phyloP scores from a whole-genome alignment of 2,797 vertebrate species.

The Hafferia zeledoni region DNA sequence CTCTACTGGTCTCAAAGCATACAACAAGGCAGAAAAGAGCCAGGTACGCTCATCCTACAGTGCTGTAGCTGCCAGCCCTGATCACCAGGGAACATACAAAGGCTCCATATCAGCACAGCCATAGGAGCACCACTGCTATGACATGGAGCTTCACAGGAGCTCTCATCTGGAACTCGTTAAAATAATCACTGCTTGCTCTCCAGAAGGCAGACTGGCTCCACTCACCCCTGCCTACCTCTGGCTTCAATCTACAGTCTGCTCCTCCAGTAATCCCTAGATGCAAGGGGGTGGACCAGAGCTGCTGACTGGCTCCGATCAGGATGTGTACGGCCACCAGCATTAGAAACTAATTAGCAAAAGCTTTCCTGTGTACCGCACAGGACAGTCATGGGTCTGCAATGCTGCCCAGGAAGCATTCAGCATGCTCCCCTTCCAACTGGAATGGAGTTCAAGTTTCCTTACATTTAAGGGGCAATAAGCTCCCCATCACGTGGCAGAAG shows the following conservation, averaged over 20 bases:
- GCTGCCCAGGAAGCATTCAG: background rate
- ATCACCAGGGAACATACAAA: background rate
- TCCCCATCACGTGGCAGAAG: background rate
- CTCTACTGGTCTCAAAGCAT: background rate
- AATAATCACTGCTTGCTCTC: constrained; percentile 15
- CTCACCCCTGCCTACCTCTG: constrained; percentile 50
- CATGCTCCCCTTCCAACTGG: background rate
- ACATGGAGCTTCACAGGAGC: background rate
- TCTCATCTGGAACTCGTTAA: constrained; percentile 58
- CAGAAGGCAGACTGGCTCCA: constrained; percentile 44
- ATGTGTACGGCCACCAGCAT: background rate
- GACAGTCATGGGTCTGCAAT: background rate
- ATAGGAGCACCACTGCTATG: background rate
- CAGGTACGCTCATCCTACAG: background rate
- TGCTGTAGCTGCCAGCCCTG: background rate
- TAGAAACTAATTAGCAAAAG: constrained; percentile 30
- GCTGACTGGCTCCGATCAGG: background rate
- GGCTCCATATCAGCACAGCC: background rate
- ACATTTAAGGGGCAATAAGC: background rate
- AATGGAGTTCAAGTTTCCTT: constrained; percentile 18
- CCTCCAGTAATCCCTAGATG: background rate
- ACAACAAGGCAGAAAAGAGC: background rate
- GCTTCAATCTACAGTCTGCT: constrained; percentile 15
- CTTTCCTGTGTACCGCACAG: background rate
- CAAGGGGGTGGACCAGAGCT: background rate